These are phyloP conservation scores for Trididemnum nubilum DNA, from an alignment of 23 tunicate genomes.

Conservation along the genomic window DNA sequence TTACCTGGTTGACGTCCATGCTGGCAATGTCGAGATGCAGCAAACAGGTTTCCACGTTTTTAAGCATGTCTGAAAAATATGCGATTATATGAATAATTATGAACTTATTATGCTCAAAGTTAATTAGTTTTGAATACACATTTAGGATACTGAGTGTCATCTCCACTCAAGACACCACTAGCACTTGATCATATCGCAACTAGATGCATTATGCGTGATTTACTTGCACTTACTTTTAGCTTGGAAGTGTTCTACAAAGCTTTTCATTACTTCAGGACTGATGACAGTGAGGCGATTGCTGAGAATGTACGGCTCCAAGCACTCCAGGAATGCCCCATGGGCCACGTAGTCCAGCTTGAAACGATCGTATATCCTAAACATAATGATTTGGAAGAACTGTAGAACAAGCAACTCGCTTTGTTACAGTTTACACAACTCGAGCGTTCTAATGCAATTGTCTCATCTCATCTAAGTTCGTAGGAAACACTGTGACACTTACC, in stretches of 20 bases:
- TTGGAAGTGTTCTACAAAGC: conserved; percentile 86
- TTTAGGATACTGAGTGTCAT: no score
- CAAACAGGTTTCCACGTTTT: conserved; percentile 77
- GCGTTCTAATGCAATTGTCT: no score
- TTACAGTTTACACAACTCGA: no score
- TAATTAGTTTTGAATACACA: no score
- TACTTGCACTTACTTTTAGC: conserved; percentile 92
- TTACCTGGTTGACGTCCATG: conserved; percentile 83
- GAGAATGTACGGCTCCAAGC: conserved; percentile 88
- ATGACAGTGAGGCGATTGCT: conserved; percentile 64
- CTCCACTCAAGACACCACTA: no score
- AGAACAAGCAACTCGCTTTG: no score
- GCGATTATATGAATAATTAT: no score
- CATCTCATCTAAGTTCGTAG: no score
- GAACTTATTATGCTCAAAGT: no score
- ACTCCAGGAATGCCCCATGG: conserved; percentile 89
- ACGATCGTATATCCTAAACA: conserved; percentile 74
- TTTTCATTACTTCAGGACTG: conserved; percentile 87
- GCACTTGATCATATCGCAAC: no score
- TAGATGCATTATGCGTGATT: no score
- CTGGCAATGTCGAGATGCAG: conserved; percentile 72
- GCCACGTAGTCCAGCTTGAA: conserved; percentile 81
- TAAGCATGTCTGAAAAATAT: conserved; percentile 69
- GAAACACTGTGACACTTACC: no score
- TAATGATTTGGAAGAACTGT: neutral